phyloP scores from a whole-genome alignment of 2,797 vertebrate species.

The Heterohyrax brucei region DNA sequence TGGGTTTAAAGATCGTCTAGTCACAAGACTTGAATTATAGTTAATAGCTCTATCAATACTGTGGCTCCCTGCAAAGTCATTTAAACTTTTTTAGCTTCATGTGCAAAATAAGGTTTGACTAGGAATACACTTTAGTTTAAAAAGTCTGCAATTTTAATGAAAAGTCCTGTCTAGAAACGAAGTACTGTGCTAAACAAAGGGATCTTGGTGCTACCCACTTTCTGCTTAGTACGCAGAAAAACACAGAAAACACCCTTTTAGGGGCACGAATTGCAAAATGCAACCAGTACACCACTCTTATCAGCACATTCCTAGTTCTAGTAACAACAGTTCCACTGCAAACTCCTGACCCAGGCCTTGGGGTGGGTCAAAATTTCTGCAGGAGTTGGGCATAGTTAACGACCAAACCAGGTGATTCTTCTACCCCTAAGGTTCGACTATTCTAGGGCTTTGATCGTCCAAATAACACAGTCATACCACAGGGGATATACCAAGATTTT shows the following conservation, averaged over 20 bases:
- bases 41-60: neutral
- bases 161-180: constrained; percentile 34
- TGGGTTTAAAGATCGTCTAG: neutral
- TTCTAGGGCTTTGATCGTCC: constrained; percentile 11
- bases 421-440: neutral
- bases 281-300: neutral
- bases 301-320: neutral
- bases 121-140: neutral
- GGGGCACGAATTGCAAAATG: neutral
- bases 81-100: neutral
- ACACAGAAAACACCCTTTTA: neutral
- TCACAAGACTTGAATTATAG: neutral
- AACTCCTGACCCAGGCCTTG: neutral
- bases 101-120: constrained; percentile 42
- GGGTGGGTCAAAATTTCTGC: neutral
- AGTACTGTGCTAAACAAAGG: neutral
- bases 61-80: neutral
- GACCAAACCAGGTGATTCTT: constrained; percentile 33
- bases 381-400: neutral
- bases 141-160: neutral
- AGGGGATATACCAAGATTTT: neutral
- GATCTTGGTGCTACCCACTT: neutral
- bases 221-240: neutral
- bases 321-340: neutral
- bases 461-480: neutral